Conservation (phyloP, 2,113 vertebrate genomes). For the Thomomys bottae region DNA sequence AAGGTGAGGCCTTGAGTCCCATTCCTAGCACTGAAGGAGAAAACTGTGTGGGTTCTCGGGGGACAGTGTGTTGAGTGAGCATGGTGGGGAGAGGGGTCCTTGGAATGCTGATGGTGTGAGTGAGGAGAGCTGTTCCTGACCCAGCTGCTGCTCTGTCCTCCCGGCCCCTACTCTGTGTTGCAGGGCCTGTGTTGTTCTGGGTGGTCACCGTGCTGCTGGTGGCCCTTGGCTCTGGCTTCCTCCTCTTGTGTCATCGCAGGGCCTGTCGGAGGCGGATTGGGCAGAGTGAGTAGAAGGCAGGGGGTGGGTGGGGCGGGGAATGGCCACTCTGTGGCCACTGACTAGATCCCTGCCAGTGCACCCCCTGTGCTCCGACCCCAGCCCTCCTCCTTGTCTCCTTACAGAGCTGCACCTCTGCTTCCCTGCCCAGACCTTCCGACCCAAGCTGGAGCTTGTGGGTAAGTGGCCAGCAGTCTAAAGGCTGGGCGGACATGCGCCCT, state of each 20-base stretch:
- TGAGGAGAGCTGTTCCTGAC: too few species aligned
- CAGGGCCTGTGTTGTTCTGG: conserved; percentile 63
- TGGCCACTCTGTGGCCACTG: not conserved
- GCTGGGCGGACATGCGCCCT: not conserved
- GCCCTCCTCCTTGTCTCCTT: not conserved
- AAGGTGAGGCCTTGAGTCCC: too few species aligned
- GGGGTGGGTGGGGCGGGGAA: not conserved
- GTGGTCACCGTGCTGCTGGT: not conserved
- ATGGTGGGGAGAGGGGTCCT: too few species aligned
- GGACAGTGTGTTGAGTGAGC: too few species aligned
- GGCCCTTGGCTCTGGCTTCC: not conserved
- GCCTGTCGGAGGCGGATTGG: conserved; percentile 62
- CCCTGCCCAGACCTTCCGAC: conserved; percentile 41
- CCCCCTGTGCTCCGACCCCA: not conserved
- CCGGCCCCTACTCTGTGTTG: conserved; percentile 43
- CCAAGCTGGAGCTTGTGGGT: conserved; percentile 36
- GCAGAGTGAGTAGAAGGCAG: conserved; percentile 66
- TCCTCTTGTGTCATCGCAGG: conserved; percentile 63
- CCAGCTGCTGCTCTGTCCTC: too few species aligned
- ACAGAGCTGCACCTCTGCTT: conserved; percentile 71
- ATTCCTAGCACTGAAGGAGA: too few species aligned
- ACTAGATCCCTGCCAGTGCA: not conserved
- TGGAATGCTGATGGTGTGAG: too few species aligned
- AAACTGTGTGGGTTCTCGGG: too few species aligned
- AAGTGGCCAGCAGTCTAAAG: not conserved